Evolutionary conservation across 2,888 invertebrate genomes (phyloP).

Genomic region (Strigamia transsilvanica): DNA sequence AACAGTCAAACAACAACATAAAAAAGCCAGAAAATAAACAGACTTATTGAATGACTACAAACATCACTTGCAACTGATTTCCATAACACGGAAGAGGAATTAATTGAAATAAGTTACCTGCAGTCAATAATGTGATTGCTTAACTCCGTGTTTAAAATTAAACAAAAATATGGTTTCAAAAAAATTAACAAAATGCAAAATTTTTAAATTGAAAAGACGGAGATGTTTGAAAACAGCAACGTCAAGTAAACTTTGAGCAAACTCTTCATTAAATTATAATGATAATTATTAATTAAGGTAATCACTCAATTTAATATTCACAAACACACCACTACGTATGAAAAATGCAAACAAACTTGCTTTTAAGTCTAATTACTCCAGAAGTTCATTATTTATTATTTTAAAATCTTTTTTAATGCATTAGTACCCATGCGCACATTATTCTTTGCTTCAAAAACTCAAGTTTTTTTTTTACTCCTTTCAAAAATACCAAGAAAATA

Average conservation of each 20-base stretch:
- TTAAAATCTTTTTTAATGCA: not conserved
- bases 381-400: slow-evolving; percentile 8
- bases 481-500: not conserved
- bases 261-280: slow-evolving; percentile 38
- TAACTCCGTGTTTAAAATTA: no score
- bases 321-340: slow-evolving; percentile 1
- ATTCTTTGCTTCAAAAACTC: no score
- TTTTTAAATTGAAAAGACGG: not conserved
- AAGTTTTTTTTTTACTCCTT: not conserved
- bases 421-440: not conserved
- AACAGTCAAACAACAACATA: slow-evolving; percentile 34
- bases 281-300: slow-evolving; percentile 38
- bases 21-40: slow-evolving; percentile 8
- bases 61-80: slow-evolving; percentile 33
- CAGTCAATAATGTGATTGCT: not conserved
- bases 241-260: slow-evolving; percentile 7
- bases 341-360: slow-evolving; percentile 19
- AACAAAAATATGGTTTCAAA: not conserved
- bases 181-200: not conserved
- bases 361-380: slow-evolving; percentile 31
- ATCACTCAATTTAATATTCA: slow-evolving; percentile 34
- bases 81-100: slow-evolving; percentile 27
- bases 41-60: not conserved
- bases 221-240: not conserved
- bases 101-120: slow-evolving; percentile 22